Conservation (phyloP, 2,113 vertebrate species). For the Malurus alboscapulatus region DNA sequence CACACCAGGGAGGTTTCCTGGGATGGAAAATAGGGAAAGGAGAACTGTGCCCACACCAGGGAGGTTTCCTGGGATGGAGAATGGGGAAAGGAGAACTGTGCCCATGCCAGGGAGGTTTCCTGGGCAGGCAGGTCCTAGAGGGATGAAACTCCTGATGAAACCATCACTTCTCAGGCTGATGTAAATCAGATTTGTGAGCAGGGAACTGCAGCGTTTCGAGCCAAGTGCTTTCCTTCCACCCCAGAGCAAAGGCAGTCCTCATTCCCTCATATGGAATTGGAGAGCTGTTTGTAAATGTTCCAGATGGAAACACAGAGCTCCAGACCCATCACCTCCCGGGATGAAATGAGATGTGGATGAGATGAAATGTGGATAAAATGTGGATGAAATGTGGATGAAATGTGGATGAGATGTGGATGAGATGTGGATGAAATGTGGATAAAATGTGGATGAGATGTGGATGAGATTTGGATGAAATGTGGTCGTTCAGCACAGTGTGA, state of each 20-base stretch:
- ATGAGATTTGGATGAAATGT: too few relatives aligned
- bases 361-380: too few relatives aligned
- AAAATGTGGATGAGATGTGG: not conserved
- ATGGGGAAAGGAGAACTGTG: not conserved
- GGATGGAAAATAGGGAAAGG: too few relatives aligned
- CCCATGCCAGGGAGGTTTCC: not conserved
- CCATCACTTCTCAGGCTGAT: not conserved
- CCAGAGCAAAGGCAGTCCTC: not conserved
- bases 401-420: too few relatives aligned
- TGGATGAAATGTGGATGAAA: not conserved
- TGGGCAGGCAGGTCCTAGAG: not conserved
- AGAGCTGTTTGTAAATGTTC: not conserved
- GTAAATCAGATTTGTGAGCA: not conserved
- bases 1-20: not conserved
- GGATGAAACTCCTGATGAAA: not conserved
- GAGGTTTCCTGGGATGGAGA: not conserved
- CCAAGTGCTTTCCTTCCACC: not conserved
- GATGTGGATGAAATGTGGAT: too few relatives aligned
- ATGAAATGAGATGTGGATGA: not conserved
- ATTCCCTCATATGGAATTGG: constrained; percentile 25
- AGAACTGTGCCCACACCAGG: too few relatives aligned
- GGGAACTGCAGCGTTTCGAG: not conserved
- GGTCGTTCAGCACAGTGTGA: accelerated
- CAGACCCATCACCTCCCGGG: not conserved
- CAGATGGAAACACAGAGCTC: not conserved